phyloP scores from a whole-genome alignment of 2,797 vertebrate genomes.

The Tragelaphus oryx region DNA sequence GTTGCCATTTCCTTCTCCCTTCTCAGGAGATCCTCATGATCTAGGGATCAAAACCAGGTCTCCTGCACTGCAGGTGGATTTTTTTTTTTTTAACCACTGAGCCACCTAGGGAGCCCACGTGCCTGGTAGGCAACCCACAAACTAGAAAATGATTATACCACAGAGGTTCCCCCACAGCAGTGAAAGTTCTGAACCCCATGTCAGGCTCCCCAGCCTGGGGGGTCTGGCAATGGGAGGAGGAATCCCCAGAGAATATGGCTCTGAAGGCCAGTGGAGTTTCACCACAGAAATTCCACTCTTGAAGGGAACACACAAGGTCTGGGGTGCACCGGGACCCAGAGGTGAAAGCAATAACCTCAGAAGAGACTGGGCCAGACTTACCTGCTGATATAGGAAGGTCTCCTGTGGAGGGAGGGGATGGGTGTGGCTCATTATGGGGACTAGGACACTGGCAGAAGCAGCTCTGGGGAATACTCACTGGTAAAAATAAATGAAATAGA shows the following conservation, averaged over 20 bases:
- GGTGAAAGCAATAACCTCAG: neutral
- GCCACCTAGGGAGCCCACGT: neutral
- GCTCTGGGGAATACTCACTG: neutral
- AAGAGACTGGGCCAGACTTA: neutral
- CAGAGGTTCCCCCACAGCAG: neutral
- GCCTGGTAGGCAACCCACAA: neutral
- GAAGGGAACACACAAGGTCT: neutral
- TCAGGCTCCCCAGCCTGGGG: neutral
- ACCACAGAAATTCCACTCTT: neutral
- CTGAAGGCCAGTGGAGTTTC: neutral
- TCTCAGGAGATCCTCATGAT: neutral
- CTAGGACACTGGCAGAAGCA: neutral
- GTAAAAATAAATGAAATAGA: neutral
- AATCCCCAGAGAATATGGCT: neutral
- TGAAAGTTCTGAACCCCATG: neutral
- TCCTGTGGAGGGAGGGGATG: neutral
- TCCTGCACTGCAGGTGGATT: neutral
- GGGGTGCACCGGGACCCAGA: neutral
- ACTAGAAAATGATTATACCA: neutral
- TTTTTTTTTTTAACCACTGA: neutral
- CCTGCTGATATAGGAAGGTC: neutral
- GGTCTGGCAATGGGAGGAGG: neutral
- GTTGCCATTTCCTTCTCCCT: neutral
- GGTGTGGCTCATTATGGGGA: neutral
- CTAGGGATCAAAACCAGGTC: neutral